These are phyloP conservation scores for Naso thynnoides DNA, from an alignment of 2,797 vertebrate species.

Conservation along the genomic window DNA sequence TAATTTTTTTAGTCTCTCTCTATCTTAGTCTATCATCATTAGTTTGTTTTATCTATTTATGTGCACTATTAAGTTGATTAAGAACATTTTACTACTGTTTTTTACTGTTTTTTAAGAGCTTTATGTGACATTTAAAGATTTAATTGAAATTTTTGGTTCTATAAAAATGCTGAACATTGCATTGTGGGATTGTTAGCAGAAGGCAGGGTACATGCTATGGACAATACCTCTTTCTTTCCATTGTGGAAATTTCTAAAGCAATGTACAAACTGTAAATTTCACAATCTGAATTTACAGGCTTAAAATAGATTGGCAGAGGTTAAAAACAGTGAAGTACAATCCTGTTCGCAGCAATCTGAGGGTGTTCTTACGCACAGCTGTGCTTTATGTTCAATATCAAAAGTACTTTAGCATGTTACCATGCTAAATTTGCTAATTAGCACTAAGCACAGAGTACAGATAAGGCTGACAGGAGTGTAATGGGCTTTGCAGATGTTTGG, in stretches of 20 bases:
- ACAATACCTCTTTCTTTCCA: no score
- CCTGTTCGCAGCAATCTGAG: neutral
- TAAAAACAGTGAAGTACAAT: neutral
- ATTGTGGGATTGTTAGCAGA: neutral
- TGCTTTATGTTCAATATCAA: neutral
- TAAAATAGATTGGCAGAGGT: neutral
- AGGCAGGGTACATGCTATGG: neutral
- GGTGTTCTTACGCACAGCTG: neutral
- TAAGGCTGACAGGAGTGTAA: neutral
- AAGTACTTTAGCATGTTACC: neutral
- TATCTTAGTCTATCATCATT: no score
- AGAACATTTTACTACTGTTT: no score
- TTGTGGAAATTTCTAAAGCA: no score
- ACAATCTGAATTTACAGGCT: no score
- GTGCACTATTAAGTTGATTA: no score
- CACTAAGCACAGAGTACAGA: neutral
- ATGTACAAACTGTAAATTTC: no score
- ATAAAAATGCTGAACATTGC: neutral
- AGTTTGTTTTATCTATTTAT: no score
- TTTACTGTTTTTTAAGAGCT: no score
- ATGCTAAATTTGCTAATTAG: neutral
- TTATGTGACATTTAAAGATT: no score
- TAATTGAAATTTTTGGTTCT: neutral
- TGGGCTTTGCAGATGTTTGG: neutral
- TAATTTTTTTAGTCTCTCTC: no score